Evolutionary conservation across 2,113 vertebrate species (phyloP).

Genomic region (Psettodes erumei): DNA sequence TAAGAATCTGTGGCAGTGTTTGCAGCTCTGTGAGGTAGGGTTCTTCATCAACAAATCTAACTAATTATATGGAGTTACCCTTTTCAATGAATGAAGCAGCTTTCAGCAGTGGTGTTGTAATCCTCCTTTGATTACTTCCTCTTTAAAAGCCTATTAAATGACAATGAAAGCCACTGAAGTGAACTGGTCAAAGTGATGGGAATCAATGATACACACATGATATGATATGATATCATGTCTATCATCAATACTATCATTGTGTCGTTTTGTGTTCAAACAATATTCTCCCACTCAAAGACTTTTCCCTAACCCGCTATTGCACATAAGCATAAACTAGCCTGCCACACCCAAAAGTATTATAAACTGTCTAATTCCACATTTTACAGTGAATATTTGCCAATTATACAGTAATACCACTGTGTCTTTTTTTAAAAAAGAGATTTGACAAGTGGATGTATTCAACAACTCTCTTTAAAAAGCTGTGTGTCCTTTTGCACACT

Average conservation of each 20-base stretch:
- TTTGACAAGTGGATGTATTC: not conserved
- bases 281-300: not conserved
- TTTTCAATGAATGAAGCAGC: too few relatives aligned
- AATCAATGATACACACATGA: too few relatives aligned
- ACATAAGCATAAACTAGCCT: not conserved
- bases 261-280: not conserved
- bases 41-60: not conserved
- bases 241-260: not conserved
- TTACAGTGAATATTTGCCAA: constrained; percentile 10
- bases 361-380: not conserved
- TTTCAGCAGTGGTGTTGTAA: too few relatives aligned
- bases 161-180: not conserved
- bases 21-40: not conserved
- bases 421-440: not conserved
- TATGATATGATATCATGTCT: too few relatives aligned
- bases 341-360: not conserved
- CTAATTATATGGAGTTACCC: too few relatives aligned
- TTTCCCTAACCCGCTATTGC: not conserved
- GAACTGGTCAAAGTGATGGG: not conserved
- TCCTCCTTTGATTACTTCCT: not conserved
- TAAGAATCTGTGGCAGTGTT: not conserved
- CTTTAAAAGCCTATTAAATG: not conserved
- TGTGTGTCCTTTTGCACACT: not conserved
- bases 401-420: not conserved
- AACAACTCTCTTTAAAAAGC: not conserved